Conservation (phyloP, 2,888 invertebrate genomes). For the Andricus quercusramuli region DNA sequence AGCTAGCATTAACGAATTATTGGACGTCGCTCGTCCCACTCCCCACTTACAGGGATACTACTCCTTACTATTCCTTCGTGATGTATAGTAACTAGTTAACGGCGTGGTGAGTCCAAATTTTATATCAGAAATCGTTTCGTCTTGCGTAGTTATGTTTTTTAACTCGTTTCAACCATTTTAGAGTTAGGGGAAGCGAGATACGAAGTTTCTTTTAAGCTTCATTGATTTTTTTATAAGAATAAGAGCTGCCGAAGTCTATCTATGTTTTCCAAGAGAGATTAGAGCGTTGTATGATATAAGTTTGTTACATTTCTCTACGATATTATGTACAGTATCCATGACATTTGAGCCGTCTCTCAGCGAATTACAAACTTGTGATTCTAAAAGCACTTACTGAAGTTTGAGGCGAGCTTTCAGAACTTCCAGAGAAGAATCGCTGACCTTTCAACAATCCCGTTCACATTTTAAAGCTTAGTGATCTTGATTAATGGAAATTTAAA, state of each 20-base stretch:
- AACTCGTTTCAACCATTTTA: conserved; percentile 62
- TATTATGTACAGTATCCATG: conserved; percentile 39
- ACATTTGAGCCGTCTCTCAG: conserved; percentile 31
- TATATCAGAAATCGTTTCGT: conserved; percentile 60
- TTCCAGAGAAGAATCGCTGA: conserved; percentile 3
- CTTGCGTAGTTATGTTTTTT: conserved; percentile 60
- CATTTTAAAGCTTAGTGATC: not conserved
- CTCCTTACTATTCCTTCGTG: no score
- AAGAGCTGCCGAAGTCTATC: not conserved
- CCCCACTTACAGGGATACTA: no score
- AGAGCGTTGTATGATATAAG: conserved; percentile 32
- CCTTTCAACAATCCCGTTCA: not conserved
- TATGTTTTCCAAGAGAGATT: conserved; percentile 18
- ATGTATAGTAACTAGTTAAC: conserved; percentile 56
- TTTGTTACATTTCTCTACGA: conserved; percentile 34
- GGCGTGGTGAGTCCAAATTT: conserved; percentile 60
- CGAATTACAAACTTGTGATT: not conserved
- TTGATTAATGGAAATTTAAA: not conserved
- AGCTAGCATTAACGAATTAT: no score
- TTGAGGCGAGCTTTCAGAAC: conserved; percentile 14
- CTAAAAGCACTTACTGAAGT: conserved; percentile 29
- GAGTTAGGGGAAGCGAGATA: conserved; percentile 51
- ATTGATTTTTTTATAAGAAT: conserved; percentile 46
- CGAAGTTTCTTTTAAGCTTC: conserved; percentile 52
- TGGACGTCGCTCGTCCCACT: no score